A percentile compares a stretch with the other conserved stretches of the same genome.
Conservation (phyloP, 2,888 invertebrate species). For the Xanthostigma xanthostigma region DNA sequence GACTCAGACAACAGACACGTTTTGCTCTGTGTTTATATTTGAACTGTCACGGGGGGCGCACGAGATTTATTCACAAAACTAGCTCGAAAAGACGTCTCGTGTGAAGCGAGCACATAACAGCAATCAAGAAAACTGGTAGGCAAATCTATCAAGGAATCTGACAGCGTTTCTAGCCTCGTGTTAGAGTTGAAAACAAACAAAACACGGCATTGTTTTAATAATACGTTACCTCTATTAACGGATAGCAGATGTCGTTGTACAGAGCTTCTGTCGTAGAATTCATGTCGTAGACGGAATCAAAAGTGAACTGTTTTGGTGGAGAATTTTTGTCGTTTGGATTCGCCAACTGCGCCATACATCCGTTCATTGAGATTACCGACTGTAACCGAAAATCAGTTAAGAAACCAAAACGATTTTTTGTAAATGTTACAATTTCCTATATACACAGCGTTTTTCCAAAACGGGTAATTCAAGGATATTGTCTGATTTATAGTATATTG, state of each 20-base stretch:
- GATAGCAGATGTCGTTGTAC: conserved; percentile 76
- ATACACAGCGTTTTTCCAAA: conserved; percentile 1
- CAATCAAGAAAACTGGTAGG: too few species aligned
- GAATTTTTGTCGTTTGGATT: conserved; percentile 44
- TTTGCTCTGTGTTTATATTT: too few species aligned
- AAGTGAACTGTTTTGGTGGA: conserved; percentile 56
- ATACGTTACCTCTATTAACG: conserved; percentile 53
- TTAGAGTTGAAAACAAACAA: too few species aligned
- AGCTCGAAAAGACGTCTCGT: too few species aligned
- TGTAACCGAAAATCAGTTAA: conserved; percentile 22
- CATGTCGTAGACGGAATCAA: conserved; percentile 69
- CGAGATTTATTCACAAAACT: too few species aligned
- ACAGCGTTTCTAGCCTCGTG: too few species aligned
- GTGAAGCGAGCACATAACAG: too few species aligned
- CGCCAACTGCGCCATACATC: conserved; percentile 42
- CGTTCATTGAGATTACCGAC: conserved; percentile 52
- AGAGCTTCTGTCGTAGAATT: conserved; percentile 70
- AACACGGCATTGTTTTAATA: too few species aligned
- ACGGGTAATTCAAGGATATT: background rate
- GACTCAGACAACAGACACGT: too few species aligned
- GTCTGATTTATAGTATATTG: background rate
- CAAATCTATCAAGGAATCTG: too few species aligned
- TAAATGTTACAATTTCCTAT: conserved; percentile 1
- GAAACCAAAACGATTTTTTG: background rate
- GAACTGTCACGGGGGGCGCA: too few species aligned